Percentiles rank a stretch among this genome's conserved stretches.
These are phyloP conservation scores for Rhea pennata DNA, from an alignment of 2,113 vertebrate genomes.

Conservation along the genomic window DNA sequence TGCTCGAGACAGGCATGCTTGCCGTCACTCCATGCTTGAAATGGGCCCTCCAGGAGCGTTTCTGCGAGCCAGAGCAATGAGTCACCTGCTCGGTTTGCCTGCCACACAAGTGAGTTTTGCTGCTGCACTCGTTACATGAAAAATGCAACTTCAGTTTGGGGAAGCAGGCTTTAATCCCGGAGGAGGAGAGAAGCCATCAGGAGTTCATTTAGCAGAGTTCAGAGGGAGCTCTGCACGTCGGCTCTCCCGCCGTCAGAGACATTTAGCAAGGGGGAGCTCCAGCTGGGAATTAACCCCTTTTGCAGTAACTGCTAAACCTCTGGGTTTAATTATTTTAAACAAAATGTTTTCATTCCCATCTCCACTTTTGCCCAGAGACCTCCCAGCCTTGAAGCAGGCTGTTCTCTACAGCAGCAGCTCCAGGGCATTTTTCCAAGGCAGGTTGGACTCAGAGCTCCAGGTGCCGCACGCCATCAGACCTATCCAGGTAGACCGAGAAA, in stretches of 20 bases:
- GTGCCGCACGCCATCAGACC: neutral
- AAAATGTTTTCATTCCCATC: neutral
- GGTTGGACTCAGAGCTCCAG: neutral
- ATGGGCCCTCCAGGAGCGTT: neutral
- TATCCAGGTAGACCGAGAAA: neutral
- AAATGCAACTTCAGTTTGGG: neutral
- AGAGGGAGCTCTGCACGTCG: accelerated
- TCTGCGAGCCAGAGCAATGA: accelerated
- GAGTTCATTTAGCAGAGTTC: neutral
- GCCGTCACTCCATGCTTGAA: accelerated
- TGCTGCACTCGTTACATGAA: neutral
- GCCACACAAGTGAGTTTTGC: neutral
- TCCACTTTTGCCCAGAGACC: neutral
- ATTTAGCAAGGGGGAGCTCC: neutral
- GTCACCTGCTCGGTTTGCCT: neutral
- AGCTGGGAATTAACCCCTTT: conserved; percentile 17
- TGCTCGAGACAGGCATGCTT: neutral
- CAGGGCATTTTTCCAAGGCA: neutral
- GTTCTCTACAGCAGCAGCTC: neutral
- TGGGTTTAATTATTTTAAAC: conserved; percentile 8
- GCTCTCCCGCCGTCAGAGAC: neutral
- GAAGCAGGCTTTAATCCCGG: neutral
- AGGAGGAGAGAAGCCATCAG: neutral
- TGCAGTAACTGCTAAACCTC: neutral
- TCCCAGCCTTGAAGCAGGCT: neutral